Evolutionary conservation across 1,140 invertebrate species (phyloP).

Genomic region (Capitella teleta): DNA sequence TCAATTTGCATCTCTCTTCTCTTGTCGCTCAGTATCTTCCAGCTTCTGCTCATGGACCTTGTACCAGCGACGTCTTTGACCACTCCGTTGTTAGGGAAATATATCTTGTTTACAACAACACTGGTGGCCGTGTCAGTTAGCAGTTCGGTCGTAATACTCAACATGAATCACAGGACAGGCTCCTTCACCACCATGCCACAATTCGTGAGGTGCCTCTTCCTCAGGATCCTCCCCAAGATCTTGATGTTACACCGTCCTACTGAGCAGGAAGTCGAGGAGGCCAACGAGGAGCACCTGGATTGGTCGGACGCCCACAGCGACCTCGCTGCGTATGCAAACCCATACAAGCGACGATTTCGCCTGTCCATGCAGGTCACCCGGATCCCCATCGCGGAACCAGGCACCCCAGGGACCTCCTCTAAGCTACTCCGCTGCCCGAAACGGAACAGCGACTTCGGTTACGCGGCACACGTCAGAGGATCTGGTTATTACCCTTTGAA

Average conservation of each 20-base stretch:
- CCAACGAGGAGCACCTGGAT: not conserved
- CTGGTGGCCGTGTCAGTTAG: constrained; percentile 90
- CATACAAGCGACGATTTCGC: constrained; percentile 9
- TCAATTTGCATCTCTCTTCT: constrained; percentile 10
- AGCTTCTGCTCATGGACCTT: constrained; percentile 87
- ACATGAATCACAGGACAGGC: constrained; percentile 86
- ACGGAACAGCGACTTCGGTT: not conserved
- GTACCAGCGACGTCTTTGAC: constrained; percentile 92
- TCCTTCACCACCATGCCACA: constrained; percentile 84
- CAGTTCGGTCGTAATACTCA: constrained; percentile 87
- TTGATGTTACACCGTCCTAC: constrained; percentile 11
- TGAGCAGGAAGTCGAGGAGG: not conserved
- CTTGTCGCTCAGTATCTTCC: constrained; percentile 57
- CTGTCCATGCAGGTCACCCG: not conserved
- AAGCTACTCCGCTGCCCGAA: not conserved
- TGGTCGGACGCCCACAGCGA: constrained; percentile 9
- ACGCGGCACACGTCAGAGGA: not conserved
- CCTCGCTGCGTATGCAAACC: constrained; percentile 6
- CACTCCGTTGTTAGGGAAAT: constrained; percentile 89
- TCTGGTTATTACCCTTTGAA: not conserved
- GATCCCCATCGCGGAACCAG: not conserved
- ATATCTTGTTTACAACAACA: constrained; percentile 95
- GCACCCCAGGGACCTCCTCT: not conserved
- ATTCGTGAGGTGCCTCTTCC: constrained; percentile 76
- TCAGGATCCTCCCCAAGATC: constrained; percentile 65